Conservation (phyloP, 2,113 vertebrate species). For the Datnioides undecimradiatus region DNA sequence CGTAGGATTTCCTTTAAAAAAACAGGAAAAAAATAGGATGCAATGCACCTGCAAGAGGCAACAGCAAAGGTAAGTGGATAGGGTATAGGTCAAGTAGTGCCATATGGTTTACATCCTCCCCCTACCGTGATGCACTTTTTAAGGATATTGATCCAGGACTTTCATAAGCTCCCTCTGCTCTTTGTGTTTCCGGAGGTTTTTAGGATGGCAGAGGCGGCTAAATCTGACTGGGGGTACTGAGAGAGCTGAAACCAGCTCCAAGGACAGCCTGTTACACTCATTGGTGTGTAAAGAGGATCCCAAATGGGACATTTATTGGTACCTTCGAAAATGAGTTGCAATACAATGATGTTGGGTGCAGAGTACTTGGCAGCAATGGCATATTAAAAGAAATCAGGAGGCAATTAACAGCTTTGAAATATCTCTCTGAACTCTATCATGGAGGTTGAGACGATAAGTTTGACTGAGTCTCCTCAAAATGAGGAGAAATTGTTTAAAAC, state of each 20-base stretch:
- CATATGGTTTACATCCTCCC: slow-evolving; percentile 70
- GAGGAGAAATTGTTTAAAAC: slow-evolving; percentile 9
- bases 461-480: not conserved
- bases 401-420: slow-evolving; percentile 23
- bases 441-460: not conserved
- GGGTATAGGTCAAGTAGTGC: slow-evolving; percentile 65
- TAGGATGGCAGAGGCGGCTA: slow-evolving; percentile 31
- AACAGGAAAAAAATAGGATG: not conserved
- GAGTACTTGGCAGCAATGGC: slow-evolving; percentile 3
- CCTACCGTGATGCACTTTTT: slow-evolving; percentile 50
- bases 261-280: slow-evolving; percentile 43
- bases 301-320: slow-evolving; percentile 41
- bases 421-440: slow-evolving; percentile 5
- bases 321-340: slow-evolving; percentile 31
- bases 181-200: slow-evolving; percentile 51
- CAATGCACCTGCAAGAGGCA: slow-evolving; percentile 15
- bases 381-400: slow-evolving; percentile 10
- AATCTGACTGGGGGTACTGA: slow-evolving; percentile 4
- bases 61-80: slow-evolving; percentile 50
- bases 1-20: slow-evolving; percentile 2
- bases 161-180: slow-evolving; percentile 55
- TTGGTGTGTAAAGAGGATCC: slow-evolving; percentile 23
- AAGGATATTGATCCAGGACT: slow-evolving; percentile 70
- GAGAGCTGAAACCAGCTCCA: slow-evolving; percentile 31
- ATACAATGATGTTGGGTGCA: slow-evolving; percentile 5